Evolutionary conservation across 2,888 invertebrate genomes (phyloP).

Genomic region (Phania funesta): DNA sequence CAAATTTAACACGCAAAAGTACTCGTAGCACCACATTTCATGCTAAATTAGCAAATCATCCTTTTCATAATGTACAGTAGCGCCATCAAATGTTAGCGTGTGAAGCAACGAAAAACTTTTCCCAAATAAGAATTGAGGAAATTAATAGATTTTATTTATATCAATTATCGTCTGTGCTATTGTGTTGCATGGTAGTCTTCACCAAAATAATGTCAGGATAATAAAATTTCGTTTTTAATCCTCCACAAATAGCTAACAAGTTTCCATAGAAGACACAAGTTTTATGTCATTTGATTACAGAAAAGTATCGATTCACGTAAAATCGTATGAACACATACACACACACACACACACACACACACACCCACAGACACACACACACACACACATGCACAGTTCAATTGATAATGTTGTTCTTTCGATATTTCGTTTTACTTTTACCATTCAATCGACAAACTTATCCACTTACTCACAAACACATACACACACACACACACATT

Average conservation of each 20-base stretch:
- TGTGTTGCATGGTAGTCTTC: background rate
- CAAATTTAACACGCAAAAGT: too few species aligned
- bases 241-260: background rate
- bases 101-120: background rate
- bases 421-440: too few species aligned
- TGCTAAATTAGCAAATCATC: too few species aligned
- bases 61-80: too few species aligned
- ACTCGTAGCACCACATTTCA: too few species aligned
- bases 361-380: too few species aligned
- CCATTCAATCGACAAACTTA: too few species aligned
- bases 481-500: too few species aligned
- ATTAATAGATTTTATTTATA: background rate
- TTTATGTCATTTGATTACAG: background rate
- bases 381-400: background rate
- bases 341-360: background rate
- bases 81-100: too few species aligned
- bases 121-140: background rate
- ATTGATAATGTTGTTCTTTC: too few species aligned
- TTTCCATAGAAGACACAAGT: background rate
- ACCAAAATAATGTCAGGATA: background rate
- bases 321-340: background rate
- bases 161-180: too few species aligned
- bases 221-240: background rate
- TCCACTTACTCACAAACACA: too few species aligned
- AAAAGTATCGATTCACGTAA: background rate